A percentile compares a stretch with the other conserved stretches of the same genome.
Evolutionary conservation across 2,113 vertebrate species (phyloP).

Genomic region (Dasyprocta punctata): DNA sequence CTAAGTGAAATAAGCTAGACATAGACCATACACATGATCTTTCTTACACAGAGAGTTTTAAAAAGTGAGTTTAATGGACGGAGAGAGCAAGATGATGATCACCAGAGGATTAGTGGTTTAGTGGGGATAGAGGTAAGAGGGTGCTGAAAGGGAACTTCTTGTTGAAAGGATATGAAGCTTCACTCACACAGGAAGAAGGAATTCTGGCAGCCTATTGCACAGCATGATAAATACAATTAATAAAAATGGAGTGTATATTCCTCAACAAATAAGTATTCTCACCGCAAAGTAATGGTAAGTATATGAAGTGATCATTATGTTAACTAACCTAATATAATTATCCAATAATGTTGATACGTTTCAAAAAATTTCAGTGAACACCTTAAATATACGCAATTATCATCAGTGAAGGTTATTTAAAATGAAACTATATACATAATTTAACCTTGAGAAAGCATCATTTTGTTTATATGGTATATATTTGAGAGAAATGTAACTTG

Average conservation of each 20-base stretch:
- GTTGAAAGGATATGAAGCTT: not conserved
- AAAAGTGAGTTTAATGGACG: not conserved
- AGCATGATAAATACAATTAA: not conserved
- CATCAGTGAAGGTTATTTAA: not conserved
- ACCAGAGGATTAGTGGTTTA: too few relatives aligned
- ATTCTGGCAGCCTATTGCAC: not conserved
- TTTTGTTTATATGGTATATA: not conserved
- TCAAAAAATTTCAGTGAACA: not conserved
- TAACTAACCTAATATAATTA: not conserved
- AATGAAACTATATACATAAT: not conserved
- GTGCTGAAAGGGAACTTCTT: not conserved
- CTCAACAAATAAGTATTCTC: not conserved
- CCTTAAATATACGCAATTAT: not conserved
- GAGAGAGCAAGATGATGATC: not conserved
- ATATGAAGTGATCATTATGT: not conserved
- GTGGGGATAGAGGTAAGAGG: too few relatives aligned
- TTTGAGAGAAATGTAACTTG: not conserved
- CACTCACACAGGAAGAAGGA: not conserved
- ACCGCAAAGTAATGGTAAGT: not conserved
- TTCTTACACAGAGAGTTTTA: not conserved
- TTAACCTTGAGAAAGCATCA: not conserved
- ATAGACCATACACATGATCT: not conserved
- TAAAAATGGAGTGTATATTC: not conserved
- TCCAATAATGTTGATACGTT: not conserved
- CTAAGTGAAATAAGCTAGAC: not conserved